A percentile compares a stretch with the other conserved stretches of the same genome.
Conservation (phyloP, 1,140 invertebrate genomes). For the Drosophila ogumai region DNA sequence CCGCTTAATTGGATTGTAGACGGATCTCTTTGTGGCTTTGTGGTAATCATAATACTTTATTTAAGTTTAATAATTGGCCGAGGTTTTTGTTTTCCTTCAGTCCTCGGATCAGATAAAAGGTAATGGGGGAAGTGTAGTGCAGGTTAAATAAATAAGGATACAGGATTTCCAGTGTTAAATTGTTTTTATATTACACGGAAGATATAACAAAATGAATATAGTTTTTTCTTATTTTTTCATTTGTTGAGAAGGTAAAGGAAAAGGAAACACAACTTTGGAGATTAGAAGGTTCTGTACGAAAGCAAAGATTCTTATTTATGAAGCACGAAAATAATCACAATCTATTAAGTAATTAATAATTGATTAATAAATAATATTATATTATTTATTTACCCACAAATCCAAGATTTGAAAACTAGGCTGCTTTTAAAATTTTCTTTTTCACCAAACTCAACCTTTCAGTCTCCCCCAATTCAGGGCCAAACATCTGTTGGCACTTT, state of each 20-base stretch:
- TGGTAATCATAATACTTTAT: slow-evolving; percentile 34
- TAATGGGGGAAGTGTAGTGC: background rate
- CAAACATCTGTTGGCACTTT: slow-evolving; percentile 33
- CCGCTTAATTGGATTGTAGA: slow-evolving; percentile 45
- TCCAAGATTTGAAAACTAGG: background rate
- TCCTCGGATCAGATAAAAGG: background rate
- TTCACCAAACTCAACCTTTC: background rate
- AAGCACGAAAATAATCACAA: background rate
- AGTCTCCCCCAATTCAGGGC: slow-evolving; percentile 13
- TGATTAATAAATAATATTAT: too few species aligned
- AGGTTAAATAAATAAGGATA: slow-evolving; percentile 1
- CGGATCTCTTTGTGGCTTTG: slow-evolving; percentile 36
- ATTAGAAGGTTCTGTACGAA: background rate
- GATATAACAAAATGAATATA: background rate
- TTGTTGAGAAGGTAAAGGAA: background rate
- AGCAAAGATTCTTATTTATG: background rate
- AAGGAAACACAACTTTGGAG: background rate
- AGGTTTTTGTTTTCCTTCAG: slow-evolving; percentile 15
- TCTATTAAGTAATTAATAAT: too few species aligned
- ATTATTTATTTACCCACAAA: background rate
- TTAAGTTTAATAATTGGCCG: slow-evolving; percentile 39
- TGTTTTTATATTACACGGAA: background rate
- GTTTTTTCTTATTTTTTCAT: too few species aligned
- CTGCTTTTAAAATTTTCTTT: background rate
- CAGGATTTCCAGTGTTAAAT: slow-evolving; percentile 1